Conservation (phyloP, 2,797 vertebrate species). For the Leptodactylus fallax region DNA sequence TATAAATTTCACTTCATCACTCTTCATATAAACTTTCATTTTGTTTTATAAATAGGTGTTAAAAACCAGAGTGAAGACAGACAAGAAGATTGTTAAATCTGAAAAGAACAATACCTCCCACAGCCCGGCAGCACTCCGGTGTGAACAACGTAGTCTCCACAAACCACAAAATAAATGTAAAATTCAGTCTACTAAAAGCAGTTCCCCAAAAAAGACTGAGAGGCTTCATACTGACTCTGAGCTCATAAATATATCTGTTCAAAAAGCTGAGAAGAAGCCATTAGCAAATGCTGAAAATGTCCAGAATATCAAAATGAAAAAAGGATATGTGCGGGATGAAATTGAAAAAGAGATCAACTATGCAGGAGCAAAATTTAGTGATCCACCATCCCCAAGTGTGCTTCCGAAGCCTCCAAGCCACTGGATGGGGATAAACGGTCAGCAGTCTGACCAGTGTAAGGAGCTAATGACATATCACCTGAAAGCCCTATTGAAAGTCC, state of each 20-base stretch:
- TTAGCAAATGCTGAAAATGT: constrained; percentile 78
- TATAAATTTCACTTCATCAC: too few species aligned
- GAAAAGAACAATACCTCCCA: constrained; percentile 74
- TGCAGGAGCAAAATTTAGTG: constrained; percentile 93
- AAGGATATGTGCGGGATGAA: constrained; percentile 71
- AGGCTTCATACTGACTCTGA: constrained; percentile 72
- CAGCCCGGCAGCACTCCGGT: constrained; percentile 76
- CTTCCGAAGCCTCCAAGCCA: constrained; percentile 94
- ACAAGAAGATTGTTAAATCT: constrained; percentile 74
- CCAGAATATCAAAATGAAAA: constrained; percentile 71
- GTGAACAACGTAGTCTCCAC: constrained; percentile 79
- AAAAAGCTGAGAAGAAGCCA: constrained; percentile 80
- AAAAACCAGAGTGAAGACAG: constrained; percentile 79
- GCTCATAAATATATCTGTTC: constrained; percentile 66
- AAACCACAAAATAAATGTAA: constrained; percentile 78
- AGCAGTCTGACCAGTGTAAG: constrained; percentile 78
- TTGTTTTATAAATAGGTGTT: constrained; percentile 72
- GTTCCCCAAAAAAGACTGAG: constrained; percentile 77
- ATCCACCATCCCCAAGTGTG: constrained; percentile 93
- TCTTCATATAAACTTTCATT: neutral
- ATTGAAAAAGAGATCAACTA: constrained; percentile 89
- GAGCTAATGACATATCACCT: constrained; percentile 91
- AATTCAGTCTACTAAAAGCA: constrained; percentile 69
- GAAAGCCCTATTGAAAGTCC: constrained; percentile 92
- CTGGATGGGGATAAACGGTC: constrained; percentile 85